Conservation (phyloP, 2,888 invertebrate genomes). For the Actias luna region DNA sequence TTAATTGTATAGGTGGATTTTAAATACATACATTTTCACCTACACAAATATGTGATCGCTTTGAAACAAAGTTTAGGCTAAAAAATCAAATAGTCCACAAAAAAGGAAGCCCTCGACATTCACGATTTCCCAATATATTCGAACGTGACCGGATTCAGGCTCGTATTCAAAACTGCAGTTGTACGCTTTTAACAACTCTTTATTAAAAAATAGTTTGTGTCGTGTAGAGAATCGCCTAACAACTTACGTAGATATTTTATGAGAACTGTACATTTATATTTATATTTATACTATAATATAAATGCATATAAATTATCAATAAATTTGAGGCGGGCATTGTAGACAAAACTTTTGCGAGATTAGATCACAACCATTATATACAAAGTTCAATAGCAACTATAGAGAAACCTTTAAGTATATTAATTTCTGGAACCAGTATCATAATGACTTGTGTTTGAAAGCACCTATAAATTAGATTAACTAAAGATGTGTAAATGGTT, state of each 20-base stretch:
- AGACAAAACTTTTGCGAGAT: too few species aligned
- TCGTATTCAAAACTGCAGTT: slow-evolving; percentile 11
- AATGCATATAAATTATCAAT: too few species aligned
- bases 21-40: not conserved
- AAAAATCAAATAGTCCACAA: slow-evolving; percentile 29
- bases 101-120: slow-evolving; percentile 37
- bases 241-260: not conserved
- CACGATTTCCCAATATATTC: slow-evolving; percentile 42
- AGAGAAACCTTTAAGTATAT: too few species aligned
- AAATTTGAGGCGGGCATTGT: too few species aligned
- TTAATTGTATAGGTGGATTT: not conserved
- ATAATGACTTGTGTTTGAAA: too few species aligned
- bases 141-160: slow-evolving; percentile 19
- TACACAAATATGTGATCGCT: slow-evolving; percentile 23
- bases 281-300: too few species aligned
- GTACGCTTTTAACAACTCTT: not conserved
- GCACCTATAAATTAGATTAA: too few species aligned
- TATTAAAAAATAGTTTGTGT: not conserved
- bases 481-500: too few species aligned
- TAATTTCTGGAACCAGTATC: too few species aligned
- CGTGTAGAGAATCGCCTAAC: not conserved
- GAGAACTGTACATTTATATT: too few species aligned
- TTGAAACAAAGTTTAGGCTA: slow-evolving; percentile 36
- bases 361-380: too few species aligned
- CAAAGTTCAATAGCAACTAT: too few species aligned